These are phyloP conservation scores for Halcyon malimbica DNA, from an alignment of 2,113 vertebrate genomes.

Conservation along the genomic window DNA sequence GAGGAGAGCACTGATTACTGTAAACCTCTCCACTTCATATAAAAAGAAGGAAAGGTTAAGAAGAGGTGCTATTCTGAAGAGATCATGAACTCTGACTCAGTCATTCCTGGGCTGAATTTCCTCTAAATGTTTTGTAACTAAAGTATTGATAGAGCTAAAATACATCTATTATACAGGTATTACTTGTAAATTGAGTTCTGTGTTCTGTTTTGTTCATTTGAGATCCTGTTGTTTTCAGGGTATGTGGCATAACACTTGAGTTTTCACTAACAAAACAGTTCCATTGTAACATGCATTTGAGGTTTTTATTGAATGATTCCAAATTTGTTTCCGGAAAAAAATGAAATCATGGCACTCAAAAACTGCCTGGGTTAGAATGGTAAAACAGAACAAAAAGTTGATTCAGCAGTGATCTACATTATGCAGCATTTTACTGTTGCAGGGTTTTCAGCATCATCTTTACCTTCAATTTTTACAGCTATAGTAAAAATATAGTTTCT, in stretches of 20 bases:
- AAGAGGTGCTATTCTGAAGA: background rate
- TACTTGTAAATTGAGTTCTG: background rate
- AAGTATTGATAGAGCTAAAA: background rate
- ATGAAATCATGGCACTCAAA: background rate
- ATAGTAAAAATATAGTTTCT: background rate
- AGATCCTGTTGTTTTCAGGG: background rate
- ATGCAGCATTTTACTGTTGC: rapidly evolving
- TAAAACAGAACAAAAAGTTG: background rate
- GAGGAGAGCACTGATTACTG: background rate
- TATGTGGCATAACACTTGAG: background rate
- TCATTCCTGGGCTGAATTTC: background rate
- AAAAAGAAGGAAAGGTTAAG: background rate
- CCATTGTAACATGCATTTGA: background rate
- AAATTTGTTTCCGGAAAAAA: background rate
- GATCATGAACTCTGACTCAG: background rate
- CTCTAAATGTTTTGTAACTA: background rate
- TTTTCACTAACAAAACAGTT: background rate
- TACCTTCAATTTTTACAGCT: background rate
- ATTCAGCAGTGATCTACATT: background rate
- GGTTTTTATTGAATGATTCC: background rate
- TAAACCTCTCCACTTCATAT: background rate
- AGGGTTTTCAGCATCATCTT: background rate
- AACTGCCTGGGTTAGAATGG: background rate
- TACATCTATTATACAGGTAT: background rate
- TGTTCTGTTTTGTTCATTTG: background rate